Conservation (phyloP, 2,113 vertebrate genomes). For the Halcyon malimbica region DNA sequence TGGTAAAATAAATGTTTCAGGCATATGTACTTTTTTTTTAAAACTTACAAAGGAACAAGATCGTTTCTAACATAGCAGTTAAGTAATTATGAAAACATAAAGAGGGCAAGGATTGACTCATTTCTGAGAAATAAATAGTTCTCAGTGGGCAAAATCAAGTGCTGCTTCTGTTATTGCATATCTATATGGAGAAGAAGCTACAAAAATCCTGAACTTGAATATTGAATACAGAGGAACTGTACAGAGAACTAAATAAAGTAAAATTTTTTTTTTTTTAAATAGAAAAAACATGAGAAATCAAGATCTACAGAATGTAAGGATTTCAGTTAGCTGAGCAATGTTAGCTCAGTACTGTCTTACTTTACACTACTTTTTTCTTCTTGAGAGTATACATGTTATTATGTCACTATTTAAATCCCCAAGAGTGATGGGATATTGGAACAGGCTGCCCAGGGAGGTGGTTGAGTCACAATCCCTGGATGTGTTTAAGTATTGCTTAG, state of each 20-base stretch:
- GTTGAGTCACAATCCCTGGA: no score
- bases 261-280: not conserved
- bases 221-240: not conserved
- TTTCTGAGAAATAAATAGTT: not conserved
- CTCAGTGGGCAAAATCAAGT: not conserved
- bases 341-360: not conserved
- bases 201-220: not conserved
- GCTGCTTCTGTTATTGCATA: not conserved
- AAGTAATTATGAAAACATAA: not conserved
- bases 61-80: not conserved
- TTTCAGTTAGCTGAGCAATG: not conserved
- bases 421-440: not conserved
- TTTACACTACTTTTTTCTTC: not conserved
- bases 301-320: not conserved
- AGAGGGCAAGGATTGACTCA: not conserved
- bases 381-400: not conserved
- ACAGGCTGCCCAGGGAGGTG: no score
- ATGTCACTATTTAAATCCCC: not conserved
- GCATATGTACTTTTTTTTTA: not conserved
- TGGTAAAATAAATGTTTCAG: not conserved
- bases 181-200: not conserved
- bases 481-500: no score
- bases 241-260: not conserved
- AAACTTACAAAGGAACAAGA: not conserved
- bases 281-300: not conserved